Conservation (phyloP, 2,113 vertebrate species). For the Rhegmatorhina hoffmannsi region DNA sequence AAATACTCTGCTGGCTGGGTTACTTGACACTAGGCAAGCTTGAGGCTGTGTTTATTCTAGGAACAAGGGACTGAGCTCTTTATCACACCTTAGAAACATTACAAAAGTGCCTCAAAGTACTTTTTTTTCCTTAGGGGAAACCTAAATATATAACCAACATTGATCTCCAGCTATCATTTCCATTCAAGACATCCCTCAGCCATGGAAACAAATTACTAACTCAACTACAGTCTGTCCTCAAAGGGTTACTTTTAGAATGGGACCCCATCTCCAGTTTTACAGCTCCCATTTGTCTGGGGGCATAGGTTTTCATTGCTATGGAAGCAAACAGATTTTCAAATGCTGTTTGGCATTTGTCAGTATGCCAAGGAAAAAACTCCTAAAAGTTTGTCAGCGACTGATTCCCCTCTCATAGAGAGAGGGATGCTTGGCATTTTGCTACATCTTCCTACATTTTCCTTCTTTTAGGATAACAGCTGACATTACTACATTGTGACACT, state of each 20-base stretch:
- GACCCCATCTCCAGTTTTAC: background rate
- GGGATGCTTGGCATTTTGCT: background rate
- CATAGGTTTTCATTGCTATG: slow-evolving; percentile 24
- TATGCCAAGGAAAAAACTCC: background rate
- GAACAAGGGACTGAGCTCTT: background rate
- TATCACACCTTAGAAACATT: background rate
- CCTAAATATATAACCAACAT: background rate
- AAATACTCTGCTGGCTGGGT: background rate
- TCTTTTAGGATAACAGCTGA: slow-evolving; percentile 36
- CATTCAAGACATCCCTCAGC: background rate
- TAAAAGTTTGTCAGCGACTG: background rate
- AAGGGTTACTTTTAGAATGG: slow-evolving; percentile 15
- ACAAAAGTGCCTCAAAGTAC: background rate
- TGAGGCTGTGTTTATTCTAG: background rate
- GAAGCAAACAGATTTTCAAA: slow-evolving; percentile 39
- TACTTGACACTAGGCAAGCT: background rate
- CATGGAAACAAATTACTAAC: background rate
- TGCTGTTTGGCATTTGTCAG: background rate
- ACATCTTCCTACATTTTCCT: slow-evolving; percentile 28
- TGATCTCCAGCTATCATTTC: slow-evolving; percentile 11
- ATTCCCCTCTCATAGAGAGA: background rate
- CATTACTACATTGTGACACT: background rate
- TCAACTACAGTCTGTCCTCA: background rate
- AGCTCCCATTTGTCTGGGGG: background rate
- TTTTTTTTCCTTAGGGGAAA: background rate